Evolutionary conservation across 2,113 vertebrate species (phyloP).

Genomic region (Lanius collurio): DNA sequence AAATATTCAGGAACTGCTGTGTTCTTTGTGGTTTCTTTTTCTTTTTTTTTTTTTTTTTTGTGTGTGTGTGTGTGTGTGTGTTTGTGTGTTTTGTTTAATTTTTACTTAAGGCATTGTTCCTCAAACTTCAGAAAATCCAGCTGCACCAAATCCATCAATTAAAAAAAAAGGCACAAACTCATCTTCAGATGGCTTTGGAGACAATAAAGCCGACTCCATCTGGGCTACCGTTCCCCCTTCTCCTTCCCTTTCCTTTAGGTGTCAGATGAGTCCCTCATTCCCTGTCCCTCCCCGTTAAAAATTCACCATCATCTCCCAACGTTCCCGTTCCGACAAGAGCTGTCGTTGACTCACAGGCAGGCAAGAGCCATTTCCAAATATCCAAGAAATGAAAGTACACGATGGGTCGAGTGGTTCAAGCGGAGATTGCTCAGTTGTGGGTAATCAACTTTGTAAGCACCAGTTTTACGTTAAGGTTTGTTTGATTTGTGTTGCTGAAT

Average conservation of each 20-base stretch:
- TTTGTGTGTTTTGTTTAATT: not conserved
- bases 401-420: constrained; percentile 75
- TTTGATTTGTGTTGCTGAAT: constrained; percentile 38
- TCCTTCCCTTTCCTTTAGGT: constrained; percentile 37
- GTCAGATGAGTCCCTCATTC: constrained; percentile 25
- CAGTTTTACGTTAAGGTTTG: constrained; percentile 71
- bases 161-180: constrained; percentile 85
- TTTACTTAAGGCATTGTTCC: constrained; percentile 83
- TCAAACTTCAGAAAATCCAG: constrained; percentile 79
- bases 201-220: constrained; percentile 66
- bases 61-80: not conserved
- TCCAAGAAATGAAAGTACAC: constrained; percentile 71
- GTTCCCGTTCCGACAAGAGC: not conserved
- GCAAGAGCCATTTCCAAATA: constrained; percentile 63
- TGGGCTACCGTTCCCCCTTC: constrained; percentile 42
- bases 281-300: constrained; percentile 51
- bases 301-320: not conserved
- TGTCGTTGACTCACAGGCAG: constrained; percentile 51
- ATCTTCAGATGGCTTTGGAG: constrained; percentile 76
- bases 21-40: not conserved
- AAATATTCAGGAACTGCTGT: constrained; percentile 52
- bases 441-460: constrained; percentile 76
- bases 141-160: constrained; percentile 76
- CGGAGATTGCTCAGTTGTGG: constrained; percentile 70
- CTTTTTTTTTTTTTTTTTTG: not conserved